A percentile compares a stretch with the other conserved stretches of the same genome.
phyloP scores from a whole-genome alignment of 2,797 vertebrate genomes.

The Anguilla anguilla region DNA sequence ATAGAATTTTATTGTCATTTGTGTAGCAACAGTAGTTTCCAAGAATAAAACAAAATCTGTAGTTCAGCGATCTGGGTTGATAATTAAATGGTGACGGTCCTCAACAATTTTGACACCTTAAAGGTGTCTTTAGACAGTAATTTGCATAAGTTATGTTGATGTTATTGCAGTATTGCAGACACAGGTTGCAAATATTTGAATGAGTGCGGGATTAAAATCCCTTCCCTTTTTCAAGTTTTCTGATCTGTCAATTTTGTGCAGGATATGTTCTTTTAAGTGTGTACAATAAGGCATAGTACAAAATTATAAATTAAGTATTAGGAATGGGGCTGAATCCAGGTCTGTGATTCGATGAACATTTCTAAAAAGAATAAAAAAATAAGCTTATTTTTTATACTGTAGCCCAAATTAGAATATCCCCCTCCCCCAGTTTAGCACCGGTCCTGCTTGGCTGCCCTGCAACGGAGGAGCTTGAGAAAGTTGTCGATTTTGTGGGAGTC shows the following conservation, averaged over 20 bases:
- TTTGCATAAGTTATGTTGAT: not conserved
- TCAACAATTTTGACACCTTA: not conserved
- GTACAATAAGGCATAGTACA: no score
- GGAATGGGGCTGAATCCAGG: not conserved
- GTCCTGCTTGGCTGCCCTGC: slow-evolving; percentile 64
- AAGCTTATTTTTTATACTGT: not conserved
- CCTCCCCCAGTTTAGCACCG: slow-evolving; percentile 57
- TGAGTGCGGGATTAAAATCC: not conserved
- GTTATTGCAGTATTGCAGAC: not conserved
- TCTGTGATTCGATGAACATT: not conserved
- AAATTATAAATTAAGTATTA: not conserved
- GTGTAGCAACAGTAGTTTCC: not conserved
- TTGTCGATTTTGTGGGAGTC: slow-evolving; percentile 82
- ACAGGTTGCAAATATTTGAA: not conserved
- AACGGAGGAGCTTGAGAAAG: slow-evolving; percentile 78
- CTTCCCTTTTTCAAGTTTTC: not conserved
- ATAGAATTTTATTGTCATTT: slow-evolving; percentile 11
- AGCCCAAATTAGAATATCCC: not conserved
- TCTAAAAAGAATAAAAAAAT: not conserved
- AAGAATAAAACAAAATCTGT: not conserved
- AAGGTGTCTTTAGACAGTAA: not conserved
- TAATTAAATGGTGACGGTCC: not conserved
- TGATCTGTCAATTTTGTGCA: not conserved
- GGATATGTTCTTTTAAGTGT: not conserved
- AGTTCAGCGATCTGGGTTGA: not conserved